These are phyloP conservation scores for Cosmia pyralina DNA, from an alignment of 2,888 invertebrate species.

Conservation along the genomic window DNA sequence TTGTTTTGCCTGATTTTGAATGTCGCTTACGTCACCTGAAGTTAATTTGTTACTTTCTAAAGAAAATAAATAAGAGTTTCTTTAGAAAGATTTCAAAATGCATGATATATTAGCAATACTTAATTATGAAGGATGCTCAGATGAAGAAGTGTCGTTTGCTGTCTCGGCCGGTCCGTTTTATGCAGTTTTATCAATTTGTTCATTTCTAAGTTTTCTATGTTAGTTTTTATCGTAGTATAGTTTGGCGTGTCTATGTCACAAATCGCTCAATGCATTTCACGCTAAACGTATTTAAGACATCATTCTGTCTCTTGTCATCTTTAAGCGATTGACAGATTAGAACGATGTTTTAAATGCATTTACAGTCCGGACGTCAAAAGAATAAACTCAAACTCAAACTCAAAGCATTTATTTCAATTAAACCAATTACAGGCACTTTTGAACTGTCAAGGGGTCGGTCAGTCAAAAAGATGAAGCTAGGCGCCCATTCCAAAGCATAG, in stretches of 20 bases:
- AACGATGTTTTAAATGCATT: not conserved
- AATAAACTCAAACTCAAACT: too few relatives aligned
- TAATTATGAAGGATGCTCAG: not conserved
- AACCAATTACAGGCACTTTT: too few relatives aligned
- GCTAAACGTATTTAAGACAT: not conserved
- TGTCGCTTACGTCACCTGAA: slow-evolving; percentile 37
- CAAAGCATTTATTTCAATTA: too few relatives aligned
- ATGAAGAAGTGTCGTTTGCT: not conserved
- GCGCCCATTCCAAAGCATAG: too few relatives aligned
- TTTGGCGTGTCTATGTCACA: not conserved
- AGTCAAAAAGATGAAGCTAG: too few relatives aligned
- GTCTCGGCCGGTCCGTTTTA: not conserved
- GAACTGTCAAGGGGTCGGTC: too few relatives aligned
- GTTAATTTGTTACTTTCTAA: not conserved
- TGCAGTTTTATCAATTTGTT: not conserved
- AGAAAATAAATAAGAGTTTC: not conserved
- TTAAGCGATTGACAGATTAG: not conserved
- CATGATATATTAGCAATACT: not conserved
- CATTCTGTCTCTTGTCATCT: not conserved
- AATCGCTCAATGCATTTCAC: not conserved
- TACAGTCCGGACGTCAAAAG: not conserved
- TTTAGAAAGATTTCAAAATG: not conserved
- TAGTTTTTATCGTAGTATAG: not conserved
- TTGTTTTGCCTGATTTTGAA: slow-evolving; percentile 15
- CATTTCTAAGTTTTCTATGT: not conserved